Conservation (phyloP, 2,888 invertebrate species). For the Hirtodrosophila cameraria region DNA sequence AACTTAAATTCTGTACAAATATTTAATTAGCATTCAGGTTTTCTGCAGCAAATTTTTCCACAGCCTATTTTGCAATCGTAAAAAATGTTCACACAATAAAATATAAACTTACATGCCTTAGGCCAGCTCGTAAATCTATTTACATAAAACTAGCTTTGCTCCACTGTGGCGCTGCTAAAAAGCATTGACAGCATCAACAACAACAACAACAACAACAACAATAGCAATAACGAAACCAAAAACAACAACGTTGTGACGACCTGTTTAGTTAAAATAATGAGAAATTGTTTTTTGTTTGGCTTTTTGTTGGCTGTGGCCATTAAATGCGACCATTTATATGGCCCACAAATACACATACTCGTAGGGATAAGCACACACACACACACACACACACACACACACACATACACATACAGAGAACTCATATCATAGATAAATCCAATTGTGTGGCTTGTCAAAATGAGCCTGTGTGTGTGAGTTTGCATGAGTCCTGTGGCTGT, state of each 20-base stretch:
- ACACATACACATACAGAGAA: slow-evolving; percentile 16
- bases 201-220: slow-evolving; percentile 1
- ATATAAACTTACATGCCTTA: background rate
- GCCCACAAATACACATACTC: slow-evolving; percentile 18
- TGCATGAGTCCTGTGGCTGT: background rate
- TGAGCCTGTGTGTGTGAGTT: slow-evolving; percentile 10
- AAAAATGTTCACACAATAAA: background rate
- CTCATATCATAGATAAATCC: slow-evolving; percentile 67
- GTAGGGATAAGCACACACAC: background rate
- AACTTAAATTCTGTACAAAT: too few relatives aligned
- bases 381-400: slow-evolving; percentile 5
- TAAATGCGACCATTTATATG: slow-evolving; percentile 66
- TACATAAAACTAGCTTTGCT: slow-evolving; percentile 19
- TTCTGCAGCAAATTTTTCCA: too few relatives aligned
- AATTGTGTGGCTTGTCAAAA: slow-evolving; percentile 75
- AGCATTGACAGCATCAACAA: slow-evolving; percentile 21
- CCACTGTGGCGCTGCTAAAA: slow-evolving; percentile 50
- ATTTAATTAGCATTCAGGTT: too few relatives aligned
- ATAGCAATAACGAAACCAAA: background rate
- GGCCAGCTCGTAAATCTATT: slow-evolving; percentile 5
- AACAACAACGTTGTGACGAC: slow-evolving; percentile 52
- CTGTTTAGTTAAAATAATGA: slow-evolving; percentile 80
- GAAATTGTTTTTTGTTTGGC: slow-evolving; percentile 56
- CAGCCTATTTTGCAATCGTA: background rate
- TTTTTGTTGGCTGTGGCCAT: slow-evolving; percentile 58